Conservation (phyloP, 1,140 invertebrate species). For the Harpegnathos saltator region DNA sequence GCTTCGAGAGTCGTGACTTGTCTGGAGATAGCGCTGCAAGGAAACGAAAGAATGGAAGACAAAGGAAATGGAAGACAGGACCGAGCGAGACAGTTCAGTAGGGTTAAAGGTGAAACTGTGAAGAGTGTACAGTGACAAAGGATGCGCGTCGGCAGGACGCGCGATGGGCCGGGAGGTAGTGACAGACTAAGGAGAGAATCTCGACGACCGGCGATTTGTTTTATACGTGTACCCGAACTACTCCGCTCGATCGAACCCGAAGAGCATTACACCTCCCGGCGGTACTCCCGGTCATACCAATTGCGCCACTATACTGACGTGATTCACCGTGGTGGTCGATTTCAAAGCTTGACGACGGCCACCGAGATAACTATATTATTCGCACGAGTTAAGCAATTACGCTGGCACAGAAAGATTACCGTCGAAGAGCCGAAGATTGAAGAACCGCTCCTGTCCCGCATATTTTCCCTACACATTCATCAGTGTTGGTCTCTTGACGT, state of each 20-base stretch:
- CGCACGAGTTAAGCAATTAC: slow-evolving; percentile 70
- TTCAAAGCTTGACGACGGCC: slow-evolving; percentile 59
- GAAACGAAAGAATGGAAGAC: neutral
- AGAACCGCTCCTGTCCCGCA: slow-evolving; percentile 38
- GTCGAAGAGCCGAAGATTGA: slow-evolving; percentile 63
- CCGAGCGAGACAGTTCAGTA: slow-evolving; percentile 16
- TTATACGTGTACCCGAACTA: slow-evolving; percentile 42
- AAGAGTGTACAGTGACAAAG: slow-evolving; percentile 52
- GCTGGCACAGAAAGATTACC: slow-evolving; percentile 70
- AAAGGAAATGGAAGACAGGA: slow-evolving; percentile 7
- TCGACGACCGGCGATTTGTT: slow-evolving; percentile 54
- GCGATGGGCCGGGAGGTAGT: neutral
- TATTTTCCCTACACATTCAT: neutral
- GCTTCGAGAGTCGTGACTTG: slow-evolving; percentile 65
- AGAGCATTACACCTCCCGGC: slow-evolving; percentile 45
- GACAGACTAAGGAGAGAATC: slow-evolving; percentile 22
- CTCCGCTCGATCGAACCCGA: slow-evolving; percentile 56
- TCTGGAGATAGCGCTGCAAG: slow-evolving; percentile 31
- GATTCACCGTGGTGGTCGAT: slow-evolving; percentile 53
- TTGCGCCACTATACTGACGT: slow-evolving; percentile 9
- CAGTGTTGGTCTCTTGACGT: neutral
- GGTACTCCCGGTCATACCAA: slow-evolving; percentile 4
- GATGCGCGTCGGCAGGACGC: neutral
- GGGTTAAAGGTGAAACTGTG: slow-evolving; percentile 63
- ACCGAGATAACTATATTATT: slow-evolving; percentile 65